Base-by-base conservation (phyloP, 2,888 invertebrate species). In the Eremobia ochroleuca region DNA sequence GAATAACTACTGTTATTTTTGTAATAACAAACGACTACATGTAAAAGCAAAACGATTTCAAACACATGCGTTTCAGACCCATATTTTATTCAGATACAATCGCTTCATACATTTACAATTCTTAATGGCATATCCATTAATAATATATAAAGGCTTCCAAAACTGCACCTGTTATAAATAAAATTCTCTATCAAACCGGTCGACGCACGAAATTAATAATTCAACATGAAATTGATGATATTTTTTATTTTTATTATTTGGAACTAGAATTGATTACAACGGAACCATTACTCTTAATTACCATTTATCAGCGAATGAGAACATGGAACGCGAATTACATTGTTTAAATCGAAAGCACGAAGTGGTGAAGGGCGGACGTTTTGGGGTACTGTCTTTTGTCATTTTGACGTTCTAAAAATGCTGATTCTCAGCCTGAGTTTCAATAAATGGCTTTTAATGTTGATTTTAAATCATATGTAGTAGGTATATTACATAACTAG, bases 151-250 rank as follows among this genome's bases (percentile, higher is more conserved):
- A 37, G 4, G 9, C 59, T 49, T 34, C 37, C 34, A 83, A 70
- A 78, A 83, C 43, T 70, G 79, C 79, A 70, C 31, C 31, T 70
- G 65, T 34, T 65, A 64, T 69, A 37, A 79, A n/a, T n/a, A n/a
- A n/a, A n/a, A 66, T 65, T 52, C 1, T 69, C 52, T 59, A 83
- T 43, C 13, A 28, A 40, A 43, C 11, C 34, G 49, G 28, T n/a
- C 28, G 49, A 68, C 43, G 34, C 6, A 61, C 31, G 25, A 37
- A 28, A 4, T 59, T 43, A 59, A 78, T 65, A 69, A 77, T 69
- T 58, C 34, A 43, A n/a, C 21, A 37, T 52, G 34, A 52, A 68
- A 52, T 52, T 43, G n/a, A 72, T 71, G 31, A 58, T 25, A 34
- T 46, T 55, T 69, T 46, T 28, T n/a, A n/a, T 76, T 58, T 78